Conservation (phyloP, 1,140 invertebrate genomes). For the Portunus trituberculatus region DNA sequence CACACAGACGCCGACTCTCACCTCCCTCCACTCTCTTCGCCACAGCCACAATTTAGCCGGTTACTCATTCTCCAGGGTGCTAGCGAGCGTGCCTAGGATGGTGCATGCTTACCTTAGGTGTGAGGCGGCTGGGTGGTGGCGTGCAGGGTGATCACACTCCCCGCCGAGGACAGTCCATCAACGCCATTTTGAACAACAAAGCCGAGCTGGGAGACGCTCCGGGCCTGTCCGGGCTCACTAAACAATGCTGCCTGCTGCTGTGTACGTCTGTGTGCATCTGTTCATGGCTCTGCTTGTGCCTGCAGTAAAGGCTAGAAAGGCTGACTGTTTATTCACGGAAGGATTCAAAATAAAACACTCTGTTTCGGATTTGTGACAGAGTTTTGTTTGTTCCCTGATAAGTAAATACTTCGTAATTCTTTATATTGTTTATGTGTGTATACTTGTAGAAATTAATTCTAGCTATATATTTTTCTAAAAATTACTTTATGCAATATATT, state of each 20-base stretch:
- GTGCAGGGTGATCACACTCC: not conserved
- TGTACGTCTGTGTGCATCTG: not conserved
- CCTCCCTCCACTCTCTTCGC: not conserved
- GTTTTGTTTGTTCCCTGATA: no score
- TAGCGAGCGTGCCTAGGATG: not conserved
- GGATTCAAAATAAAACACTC: no score
- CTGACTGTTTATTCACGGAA: no score
- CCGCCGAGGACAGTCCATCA: slow-evolving; percentile 29
- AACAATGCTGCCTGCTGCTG: not conserved
- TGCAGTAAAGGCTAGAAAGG: no score
- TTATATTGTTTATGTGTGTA: no score
- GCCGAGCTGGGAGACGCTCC: not conserved
- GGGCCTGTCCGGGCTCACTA: slow-evolving; percentile 25
- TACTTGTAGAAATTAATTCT: no score
- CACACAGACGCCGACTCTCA: slow-evolving; percentile 40
- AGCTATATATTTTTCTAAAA: no score
- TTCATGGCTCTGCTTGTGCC: no score
- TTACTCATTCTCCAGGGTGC: not conserved
- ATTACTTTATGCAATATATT: no score
- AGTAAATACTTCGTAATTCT: no score
- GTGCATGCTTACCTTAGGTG: slow-evolving; percentile 42
- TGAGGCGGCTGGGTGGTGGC: not conserved
- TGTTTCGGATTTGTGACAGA: no score
- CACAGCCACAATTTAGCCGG: not conserved
- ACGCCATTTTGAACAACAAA: slow-evolving; percentile 76